Conservation (phyloP, 2,888 invertebrate genomes). For the Harmothoe impar region DNA sequence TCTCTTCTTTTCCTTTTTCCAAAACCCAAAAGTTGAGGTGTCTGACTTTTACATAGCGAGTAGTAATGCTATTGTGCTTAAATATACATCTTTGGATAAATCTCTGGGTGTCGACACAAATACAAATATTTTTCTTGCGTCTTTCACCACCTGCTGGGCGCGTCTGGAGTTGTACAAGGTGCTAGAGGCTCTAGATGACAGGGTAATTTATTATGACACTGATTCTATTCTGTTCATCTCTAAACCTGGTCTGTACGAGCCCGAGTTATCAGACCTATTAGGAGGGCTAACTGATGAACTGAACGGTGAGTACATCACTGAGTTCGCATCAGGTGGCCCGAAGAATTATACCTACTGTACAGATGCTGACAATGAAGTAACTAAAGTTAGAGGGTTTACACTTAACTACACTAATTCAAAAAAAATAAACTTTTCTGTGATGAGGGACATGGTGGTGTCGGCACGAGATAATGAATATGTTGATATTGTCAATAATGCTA, state of each 20-base stretch:
- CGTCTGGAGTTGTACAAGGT: conserved; percentile 78
- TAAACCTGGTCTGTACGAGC: conserved; percentile 53
- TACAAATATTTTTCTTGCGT: conserved; percentile 75
- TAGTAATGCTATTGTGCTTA: neutral
- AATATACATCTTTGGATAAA: neutral
- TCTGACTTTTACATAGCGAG: neutral
- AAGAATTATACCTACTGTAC: conserved; percentile 22
- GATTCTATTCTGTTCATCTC: conserved; percentile 79
- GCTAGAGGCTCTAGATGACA: conserved; percentile 75
- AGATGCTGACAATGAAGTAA: neutral
- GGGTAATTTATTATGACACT: conserved; percentile 82
- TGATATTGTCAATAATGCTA: neutral
- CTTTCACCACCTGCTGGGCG: conserved; percentile 80
- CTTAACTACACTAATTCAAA: conserved; percentile 3
- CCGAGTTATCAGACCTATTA: conserved; percentile 64
- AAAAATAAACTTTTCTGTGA: neutral
- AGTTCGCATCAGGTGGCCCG: neutral
- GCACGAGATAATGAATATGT: neutral
- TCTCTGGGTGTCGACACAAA: neutral
- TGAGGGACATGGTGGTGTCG: neutral
- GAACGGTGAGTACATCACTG: conserved; percentile 73
- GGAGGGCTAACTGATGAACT: conserved; percentile 70
- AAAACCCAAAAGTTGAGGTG: neutral
- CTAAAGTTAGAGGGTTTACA: conserved; percentile 12
- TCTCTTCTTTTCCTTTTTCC: neutral